These are phyloP conservation scores for Torymus texanus DNA, from an alignment of 2,888 invertebrate genomes.

Conservation along the genomic window DNA sequence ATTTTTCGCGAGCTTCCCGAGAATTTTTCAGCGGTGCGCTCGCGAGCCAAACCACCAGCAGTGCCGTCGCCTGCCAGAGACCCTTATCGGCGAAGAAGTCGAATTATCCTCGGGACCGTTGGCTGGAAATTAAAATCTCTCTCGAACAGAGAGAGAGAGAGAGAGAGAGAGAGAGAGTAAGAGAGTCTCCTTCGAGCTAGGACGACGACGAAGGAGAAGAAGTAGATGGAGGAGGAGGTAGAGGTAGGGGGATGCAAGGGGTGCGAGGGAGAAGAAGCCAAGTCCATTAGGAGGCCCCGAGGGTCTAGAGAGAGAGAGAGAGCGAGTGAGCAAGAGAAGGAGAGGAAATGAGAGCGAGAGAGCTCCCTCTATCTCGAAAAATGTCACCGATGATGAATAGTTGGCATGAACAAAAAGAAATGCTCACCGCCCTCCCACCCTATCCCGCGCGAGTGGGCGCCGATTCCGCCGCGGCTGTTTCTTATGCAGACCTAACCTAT, in stretches of 20 bases:
- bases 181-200: conserved; percentile 23
- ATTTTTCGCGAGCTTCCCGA: conserved; percentile 54
- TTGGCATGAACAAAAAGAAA: conserved; percentile 75
- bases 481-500: conserved; percentile 50
- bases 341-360: conserved; percentile 59
- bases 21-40: conserved; percentile 41
- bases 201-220: conserved; percentile 56
- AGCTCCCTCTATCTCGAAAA: conserved; percentile 73
- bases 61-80: conserved; percentile 46
- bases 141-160: conserved; percentile 54
- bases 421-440: conserved; percentile 63
- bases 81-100: conserved; percentile 54
- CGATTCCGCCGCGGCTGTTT: conserved; percentile 48
- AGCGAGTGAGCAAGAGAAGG: conserved; percentile 33
- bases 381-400: conserved; percentile 76
- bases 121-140: conserved; percentile 68
- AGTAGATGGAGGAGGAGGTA: conserved; percentile 51
- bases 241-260: conserved; percentile 46
- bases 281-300: conserved; percentile 73
- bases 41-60: conserved; percentile 44
- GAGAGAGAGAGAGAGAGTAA: conserved; percentile 52
- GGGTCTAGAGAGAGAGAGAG: conserved; percentile 62
- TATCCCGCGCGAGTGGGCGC: conserved; percentile 45
- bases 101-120: conserved; percentile 57
- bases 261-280: conserved; percentile 62